Evolutionary conservation across 1,140 invertebrate genomes (phyloP).

Genomic region (Yoshiicerus persimilis): DNA sequence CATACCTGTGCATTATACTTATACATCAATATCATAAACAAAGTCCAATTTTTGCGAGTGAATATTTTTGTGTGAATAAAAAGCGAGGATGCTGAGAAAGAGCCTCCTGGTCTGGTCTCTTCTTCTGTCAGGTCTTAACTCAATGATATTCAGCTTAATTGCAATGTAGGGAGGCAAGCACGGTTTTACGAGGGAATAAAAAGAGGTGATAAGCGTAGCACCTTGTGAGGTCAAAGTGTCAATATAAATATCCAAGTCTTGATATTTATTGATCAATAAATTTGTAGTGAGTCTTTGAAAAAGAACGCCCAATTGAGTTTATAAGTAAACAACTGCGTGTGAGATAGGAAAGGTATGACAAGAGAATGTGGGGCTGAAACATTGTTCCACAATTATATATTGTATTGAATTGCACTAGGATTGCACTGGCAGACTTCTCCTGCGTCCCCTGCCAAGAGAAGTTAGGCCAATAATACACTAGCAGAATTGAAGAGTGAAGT

Average conservation of each 20-base stretch:
- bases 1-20: background rate
- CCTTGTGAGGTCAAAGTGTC: constrained; percentile 18
- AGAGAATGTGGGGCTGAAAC: background rate
- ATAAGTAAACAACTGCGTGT: constrained; percentile 8
- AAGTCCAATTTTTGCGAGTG: background rate
- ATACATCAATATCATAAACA: background rate
- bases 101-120: background rate
- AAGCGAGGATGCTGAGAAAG: background rate
- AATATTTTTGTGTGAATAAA: background rate
- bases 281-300: background rate
- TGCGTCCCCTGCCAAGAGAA: background rate
- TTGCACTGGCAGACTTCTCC: background rate
- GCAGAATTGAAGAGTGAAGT: background rate
- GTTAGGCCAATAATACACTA: background rate
- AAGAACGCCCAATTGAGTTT: constrained; percentile 21
- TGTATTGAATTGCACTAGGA: no score
- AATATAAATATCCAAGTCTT: constrained; percentile 1
- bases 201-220: constrained; percentile 15
- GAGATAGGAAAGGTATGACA: background rate
- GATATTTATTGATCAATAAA: constrained; percentile 22
- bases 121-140: background rate
- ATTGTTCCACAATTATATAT: background rate
- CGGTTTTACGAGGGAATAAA: background rate
- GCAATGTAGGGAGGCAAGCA: background rate
- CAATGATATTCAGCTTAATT: background rate